Base-by-base conservation (phyloP, 2,113 vertebrate genomes). In the Rhizomys pruinosus region DNA sequence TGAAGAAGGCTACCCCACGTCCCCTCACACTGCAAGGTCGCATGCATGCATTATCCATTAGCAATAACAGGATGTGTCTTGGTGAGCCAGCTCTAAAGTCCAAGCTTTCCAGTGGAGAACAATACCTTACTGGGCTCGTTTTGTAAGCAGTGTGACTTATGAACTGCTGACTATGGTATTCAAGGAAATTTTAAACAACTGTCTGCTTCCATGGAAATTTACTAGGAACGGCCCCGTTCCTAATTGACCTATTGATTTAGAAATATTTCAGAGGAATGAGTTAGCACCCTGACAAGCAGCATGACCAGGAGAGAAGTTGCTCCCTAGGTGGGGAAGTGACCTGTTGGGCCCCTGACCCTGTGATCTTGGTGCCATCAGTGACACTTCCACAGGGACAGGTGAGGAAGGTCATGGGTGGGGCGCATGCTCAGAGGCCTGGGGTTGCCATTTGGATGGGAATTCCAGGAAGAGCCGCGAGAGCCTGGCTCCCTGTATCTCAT, bases 181-280 rank as follows among this genome's bases (percentile, higher is more conserved):
- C 2, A 0, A 22, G 22, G 29, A 44, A 25, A 16, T 61, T 34
- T 57, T 80, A 63, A 19, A 34, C 61, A 39, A 4, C 13, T 52
- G 20, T 17, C 25, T 63, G 6, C 15, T 39, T 39, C 17, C 32
- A 1, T 0, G 7, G 27, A 39, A 34, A 68, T 25, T 39, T 1
- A 23, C 9, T 1, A 34, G 72, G 47, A 29, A 23, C 0, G 6
- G 9, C 2, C 0, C 32, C 7, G 84, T 3, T 68, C 3, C 7
- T 9, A 29, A 9, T 2, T 2, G 34, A 78, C 9, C 27, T n/a
- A 9, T 9, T 2, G 3, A 20, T 5, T 37, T 13, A 34, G 81
- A 42, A 87, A 52, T 5, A 37, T 47, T 19, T 1, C 0, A 23
- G 5, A 34, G n/a, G 23, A 68, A 59, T 16, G 19, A 4, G 6